Evolutionary conservation across 2,113 vertebrate species (phyloP).

Genomic region (Pachycephala philippinensis): DNA sequence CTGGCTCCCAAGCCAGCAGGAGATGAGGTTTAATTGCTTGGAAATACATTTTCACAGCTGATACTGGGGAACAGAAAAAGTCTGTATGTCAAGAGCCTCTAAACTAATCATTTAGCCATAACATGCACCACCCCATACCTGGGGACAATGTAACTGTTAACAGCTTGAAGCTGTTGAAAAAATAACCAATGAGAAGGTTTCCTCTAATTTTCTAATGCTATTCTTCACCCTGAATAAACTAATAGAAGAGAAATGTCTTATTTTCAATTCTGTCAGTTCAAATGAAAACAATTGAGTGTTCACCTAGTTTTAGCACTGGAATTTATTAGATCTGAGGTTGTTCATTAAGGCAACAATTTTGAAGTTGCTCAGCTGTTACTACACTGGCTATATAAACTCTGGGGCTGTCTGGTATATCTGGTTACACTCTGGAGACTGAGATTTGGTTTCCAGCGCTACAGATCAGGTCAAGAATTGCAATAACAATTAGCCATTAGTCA

Average conservation of each 20-base stretch:
- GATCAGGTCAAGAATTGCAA: slow-evolving; percentile 71
- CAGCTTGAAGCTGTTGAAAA: slow-evolving; percentile 74
- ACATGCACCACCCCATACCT: slow-evolving; percentile 64
- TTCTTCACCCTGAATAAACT: slow-evolving; percentile 64
- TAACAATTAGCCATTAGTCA: slow-evolving; percentile 73
- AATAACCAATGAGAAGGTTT: slow-evolving; percentile 57
- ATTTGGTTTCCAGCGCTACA: slow-evolving; percentile 65
- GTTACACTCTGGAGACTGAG: slow-evolving; percentile 67
- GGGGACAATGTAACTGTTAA: slow-evolving; percentile 68
- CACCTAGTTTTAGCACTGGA: slow-evolving; percentile 50
- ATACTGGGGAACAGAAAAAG: slow-evolving; percentile 70
- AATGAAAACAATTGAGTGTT: slow-evolving; percentile 45
- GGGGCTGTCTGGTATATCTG: slow-evolving; percentile 42
- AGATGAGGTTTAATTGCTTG: slow-evolving; percentile 77
- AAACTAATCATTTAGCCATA: slow-evolving; percentile 74
- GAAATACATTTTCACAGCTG: slow-evolving; percentile 78
- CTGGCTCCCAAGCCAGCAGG: slow-evolving; percentile 73
- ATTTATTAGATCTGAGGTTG: slow-evolving; percentile 48
- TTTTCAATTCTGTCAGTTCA: slow-evolving; percentile 56
- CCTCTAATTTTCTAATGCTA: slow-evolving; percentile 50
- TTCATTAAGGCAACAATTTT: slow-evolving; percentile 64
- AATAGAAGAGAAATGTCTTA: slow-evolving; percentile 53
- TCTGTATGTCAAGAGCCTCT: slow-evolving; percentile 72
- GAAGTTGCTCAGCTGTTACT: slow-evolving; percentile 67
- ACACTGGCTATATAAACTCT: slow-evolving; percentile 38